These are phyloP conservation scores for Myiotriccus ornatus DNA, from an alignment of 2,797 vertebrate genomes.

Conservation along the genomic window DNA sequence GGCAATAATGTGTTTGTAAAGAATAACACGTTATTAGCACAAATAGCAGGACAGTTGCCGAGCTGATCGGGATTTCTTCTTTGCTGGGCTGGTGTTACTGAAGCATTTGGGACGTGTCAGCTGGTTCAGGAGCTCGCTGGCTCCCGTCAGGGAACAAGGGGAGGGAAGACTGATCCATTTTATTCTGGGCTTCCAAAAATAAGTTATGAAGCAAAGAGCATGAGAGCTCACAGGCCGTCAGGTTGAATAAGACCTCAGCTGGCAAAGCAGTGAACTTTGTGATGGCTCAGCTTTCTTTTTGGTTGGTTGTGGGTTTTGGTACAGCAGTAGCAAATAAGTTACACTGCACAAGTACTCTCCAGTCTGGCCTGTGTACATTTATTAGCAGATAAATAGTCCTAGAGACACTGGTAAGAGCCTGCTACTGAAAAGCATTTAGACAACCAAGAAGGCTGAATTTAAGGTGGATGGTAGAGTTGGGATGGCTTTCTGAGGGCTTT, in stretches of 20 bases:
- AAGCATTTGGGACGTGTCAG: neutral
- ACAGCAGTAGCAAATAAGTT: neutral
- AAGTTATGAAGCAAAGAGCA: neutral
- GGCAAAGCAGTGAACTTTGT: neutral
- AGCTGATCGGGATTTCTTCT: neutral
- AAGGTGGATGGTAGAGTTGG: neutral
- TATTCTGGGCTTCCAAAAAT: neutral
- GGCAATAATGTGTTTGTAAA: neutral
- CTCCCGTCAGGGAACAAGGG: neutral
- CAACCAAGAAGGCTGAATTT: neutral
- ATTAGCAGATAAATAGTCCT: neutral
- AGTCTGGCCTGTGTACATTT: rapidly evolving
- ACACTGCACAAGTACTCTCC: rapidly evolving
- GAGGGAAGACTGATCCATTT: neutral
- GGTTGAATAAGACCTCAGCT: neutral
- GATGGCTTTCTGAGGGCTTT: neutral
- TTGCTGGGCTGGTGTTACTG: neutral
- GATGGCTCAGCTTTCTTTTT: neutral
- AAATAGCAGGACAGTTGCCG: neutral
- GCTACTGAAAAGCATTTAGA: neutral
- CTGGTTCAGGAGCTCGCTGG: neutral
- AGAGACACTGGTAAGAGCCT: neutral
- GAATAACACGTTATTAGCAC: neutral
- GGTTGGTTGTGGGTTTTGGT: neutral
- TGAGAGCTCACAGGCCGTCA: rapidly evolving